Percentiles rank a stretch among this genome's conserved stretches.
Evolutionary conservation across 2,888 invertebrate genomes (phyloP).

Genomic region (Euproctis similis): DNA sequence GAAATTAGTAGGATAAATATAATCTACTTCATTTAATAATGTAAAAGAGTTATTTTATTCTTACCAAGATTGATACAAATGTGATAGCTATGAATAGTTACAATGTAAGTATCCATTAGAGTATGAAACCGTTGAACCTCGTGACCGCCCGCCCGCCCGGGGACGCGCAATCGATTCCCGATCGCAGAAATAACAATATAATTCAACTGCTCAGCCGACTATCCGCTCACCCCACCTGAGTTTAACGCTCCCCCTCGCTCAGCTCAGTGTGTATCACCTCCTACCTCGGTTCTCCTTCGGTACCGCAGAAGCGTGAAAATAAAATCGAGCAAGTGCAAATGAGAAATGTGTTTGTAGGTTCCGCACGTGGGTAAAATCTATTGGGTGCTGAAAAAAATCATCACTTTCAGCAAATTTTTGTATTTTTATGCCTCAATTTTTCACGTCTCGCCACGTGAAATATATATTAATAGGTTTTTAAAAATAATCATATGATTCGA

Average conservation of each 20-base stretch:
- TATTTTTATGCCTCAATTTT: too few relatives aligned
- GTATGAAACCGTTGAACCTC: slow-evolving; percentile 3
- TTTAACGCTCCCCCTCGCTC: slow-evolving; percentile 5
- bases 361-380: too few relatives aligned
- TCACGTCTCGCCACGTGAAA: too few relatives aligned
- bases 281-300: slow-evolving; percentile 15
- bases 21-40: too few relatives aligned
- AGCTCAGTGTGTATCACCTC: slow-evolving; percentile 4
- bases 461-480: too few relatives aligned
- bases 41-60: background rate
- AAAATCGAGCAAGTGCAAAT: slow-evolving; percentile 8
- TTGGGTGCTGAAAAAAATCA: too few relatives aligned
- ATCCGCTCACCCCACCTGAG: slow-evolving; percentile 26
- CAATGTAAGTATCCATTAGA: slow-evolving; percentile 1
- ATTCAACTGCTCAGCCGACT: slow-evolving; percentile 27
- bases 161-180: slow-evolving; percentile 23
- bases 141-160: slow-evolving; percentile 11
- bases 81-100: background rate
- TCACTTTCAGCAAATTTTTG: too few relatives aligned
- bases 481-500: too few relatives aligned
- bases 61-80: background rate
- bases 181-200: slow-evolving; percentile 28
- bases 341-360: slow-evolving; percentile 5
- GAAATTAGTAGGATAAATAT: too few relatives aligned
- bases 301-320: slow-evolving; percentile 16